Conservation (phyloP, 2,888 invertebrate species). For the Eupithecia pulchellata region DNA sequence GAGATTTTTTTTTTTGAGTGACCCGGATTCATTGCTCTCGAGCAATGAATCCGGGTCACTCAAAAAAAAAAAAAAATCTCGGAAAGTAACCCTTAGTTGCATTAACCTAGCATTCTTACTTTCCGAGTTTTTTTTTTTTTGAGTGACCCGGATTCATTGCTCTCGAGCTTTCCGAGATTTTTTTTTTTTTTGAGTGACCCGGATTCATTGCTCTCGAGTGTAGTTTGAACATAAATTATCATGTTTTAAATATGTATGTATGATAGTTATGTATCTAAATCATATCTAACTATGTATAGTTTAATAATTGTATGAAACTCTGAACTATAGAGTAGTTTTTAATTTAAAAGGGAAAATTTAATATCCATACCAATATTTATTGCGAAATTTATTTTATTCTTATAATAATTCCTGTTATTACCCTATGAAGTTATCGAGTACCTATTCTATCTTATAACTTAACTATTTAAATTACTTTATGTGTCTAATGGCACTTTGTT, state of each 20-base stretch:
- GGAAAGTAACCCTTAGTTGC: too few species aligned
- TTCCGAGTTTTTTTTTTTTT: too few species aligned
- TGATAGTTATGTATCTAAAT: background rate
- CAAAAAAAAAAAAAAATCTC: too few species aligned
- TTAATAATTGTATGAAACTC: background rate
- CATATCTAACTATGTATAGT: background rate
- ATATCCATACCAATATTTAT: conserved; percentile 38
- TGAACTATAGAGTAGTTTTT: conserved; percentile 1
- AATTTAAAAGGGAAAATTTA: conserved; percentile 35
- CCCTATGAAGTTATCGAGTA: conserved; percentile 42
- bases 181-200: too few species aligned
- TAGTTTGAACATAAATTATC: background rate
- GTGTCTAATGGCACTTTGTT: conserved; percentile 54
- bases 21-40: too few species aligned
- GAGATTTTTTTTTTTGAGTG: too few species aligned
- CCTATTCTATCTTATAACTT: conserved; percentile 39
- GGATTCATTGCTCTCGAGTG: too few species aligned
- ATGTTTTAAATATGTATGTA: background rate
- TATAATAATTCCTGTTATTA: conserved; percentile 34
- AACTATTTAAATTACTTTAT: conserved; percentile 37
- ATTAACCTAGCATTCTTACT: too few species aligned
- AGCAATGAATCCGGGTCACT: too few species aligned
- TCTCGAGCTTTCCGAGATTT: too few species aligned
- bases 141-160: too few species aligned
- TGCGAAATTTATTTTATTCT: conserved; percentile 33